Conservation (phyloP, 2,888 invertebrate genomes). For the Leptothorax acervorum region DNA sequence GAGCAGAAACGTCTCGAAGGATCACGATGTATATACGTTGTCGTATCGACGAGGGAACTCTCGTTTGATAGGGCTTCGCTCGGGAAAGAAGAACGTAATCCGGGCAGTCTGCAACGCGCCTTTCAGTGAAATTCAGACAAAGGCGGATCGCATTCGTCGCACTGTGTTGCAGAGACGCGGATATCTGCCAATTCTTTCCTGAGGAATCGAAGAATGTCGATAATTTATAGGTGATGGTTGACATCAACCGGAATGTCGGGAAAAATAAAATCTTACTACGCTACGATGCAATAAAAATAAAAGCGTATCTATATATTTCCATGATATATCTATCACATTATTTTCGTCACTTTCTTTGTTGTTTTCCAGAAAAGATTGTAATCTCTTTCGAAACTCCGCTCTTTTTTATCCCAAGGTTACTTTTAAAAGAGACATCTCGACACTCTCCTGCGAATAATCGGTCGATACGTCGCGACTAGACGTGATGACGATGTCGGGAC, state of each 20-base stretch:
- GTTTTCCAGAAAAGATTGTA: not conserved
- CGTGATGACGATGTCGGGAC: constrained; percentile 69
- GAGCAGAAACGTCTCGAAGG: constrained; percentile 49
- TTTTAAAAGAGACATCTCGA: constrained; percentile 5
- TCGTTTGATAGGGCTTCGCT: constrained; percentile 44
- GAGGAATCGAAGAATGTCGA: not conserved
- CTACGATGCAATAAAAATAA: not conserved
- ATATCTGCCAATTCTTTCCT: constrained; percentile 37
- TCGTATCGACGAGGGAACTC: constrained; percentile 35
- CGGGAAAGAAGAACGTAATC: constrained; percentile 47
- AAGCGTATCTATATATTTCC: not conserved
- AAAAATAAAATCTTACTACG: not conserved
- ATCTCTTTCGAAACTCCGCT: not conserved
- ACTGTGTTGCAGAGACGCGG: not conserved
- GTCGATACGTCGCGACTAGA: constrained; percentile 56
- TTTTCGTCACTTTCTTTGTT: not conserved
- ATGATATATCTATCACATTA: not conserved
- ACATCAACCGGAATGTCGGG: not conserved
- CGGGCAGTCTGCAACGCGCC: constrained; percentile 37
- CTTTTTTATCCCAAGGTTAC: not conserved
- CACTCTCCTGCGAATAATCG: constrained; percentile 25
- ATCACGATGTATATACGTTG: constrained; percentile 33
- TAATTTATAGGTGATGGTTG: constrained; percentile 37
- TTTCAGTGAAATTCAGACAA: constrained; percentile 51
- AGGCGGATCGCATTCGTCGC: constrained; percentile 33